Evolutionary conservation across 92 coral and sea anemone genomes (phyloP).

Genomic region (Heliopora coerulea): DNA sequence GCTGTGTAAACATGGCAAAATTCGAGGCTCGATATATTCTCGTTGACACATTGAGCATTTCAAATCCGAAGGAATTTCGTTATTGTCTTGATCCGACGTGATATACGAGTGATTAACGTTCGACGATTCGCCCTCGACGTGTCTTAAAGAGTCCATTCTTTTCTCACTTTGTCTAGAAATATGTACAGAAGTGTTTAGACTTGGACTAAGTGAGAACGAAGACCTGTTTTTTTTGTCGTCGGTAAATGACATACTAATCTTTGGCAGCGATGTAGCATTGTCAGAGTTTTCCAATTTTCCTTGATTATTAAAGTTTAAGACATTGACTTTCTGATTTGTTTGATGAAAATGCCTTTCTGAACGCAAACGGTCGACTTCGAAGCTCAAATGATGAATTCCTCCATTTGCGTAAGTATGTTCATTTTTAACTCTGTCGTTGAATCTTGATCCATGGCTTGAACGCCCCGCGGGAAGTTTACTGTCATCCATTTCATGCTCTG

Average conservation of each 20-base stretch:
- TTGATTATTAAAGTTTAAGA: neutral
- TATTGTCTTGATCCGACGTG: neutral
- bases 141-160: neutral
- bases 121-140: neutral
- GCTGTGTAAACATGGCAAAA: slow-evolving; percentile 92
- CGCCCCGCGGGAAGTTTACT: neutral
- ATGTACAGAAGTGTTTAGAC: neutral
- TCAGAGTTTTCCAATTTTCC: neutral
- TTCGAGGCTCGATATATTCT: slow-evolving; percentile 76
- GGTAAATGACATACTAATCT: slow-evolving; percentile 18
- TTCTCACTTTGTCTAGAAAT: slow-evolving; percentile 13
- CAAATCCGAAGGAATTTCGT: slow-evolving; percentile 13
- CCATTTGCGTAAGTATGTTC: slow-evolving; percentile 34
- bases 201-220: neutral
- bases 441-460: slow-evolving; percentile 11
- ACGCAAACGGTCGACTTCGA: slow-evolving; percentile 9
- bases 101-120: neutral
- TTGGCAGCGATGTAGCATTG: slow-evolving; percentile 1
- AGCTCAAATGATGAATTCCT: neutral
- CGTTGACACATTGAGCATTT: slow-evolving; percentile 40
- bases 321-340: slow-evolving; percentile 25
- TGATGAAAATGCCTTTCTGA: neutral
- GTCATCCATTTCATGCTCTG: slow-evolving; percentile 42
- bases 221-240: slow-evolving; percentile 7
- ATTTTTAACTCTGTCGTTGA: slow-evolving; percentile 1